Evolutionary conservation across 2,888 invertebrate species (phyloP).

Genomic region (Pollenia amentaria): DNA sequence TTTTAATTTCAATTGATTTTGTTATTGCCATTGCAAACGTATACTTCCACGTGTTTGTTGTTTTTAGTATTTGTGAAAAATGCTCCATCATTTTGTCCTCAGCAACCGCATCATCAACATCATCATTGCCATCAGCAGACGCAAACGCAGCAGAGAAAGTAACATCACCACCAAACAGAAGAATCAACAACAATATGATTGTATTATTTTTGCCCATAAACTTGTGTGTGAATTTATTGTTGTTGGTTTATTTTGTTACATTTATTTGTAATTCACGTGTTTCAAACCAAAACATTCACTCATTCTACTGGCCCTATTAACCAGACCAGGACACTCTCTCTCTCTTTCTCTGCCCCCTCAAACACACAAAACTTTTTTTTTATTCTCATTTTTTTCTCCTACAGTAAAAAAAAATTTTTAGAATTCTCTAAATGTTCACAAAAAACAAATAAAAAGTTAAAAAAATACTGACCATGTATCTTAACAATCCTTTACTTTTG

Average conservation of each 20-base stretch:
- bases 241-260: constrained; percentile 63
- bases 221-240: constrained; percentile 40
- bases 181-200: constrained; percentile 20
- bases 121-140: constrained; percentile 46
- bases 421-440: constrained; percentile 18
- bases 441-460: background rate
- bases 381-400: constrained; percentile 46
- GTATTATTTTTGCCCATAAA: constrained; percentile 45
- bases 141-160: constrained; percentile 30
- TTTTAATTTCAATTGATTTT: constrained; percentile 30
- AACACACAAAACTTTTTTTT: constrained; percentile 4
- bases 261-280: constrained; percentile 74
- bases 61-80: constrained; percentile 18
- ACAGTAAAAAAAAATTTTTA: constrained; percentile 46
- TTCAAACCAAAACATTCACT: constrained; percentile 61
- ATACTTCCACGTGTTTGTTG: constrained; percentile 70
- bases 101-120: constrained; percentile 20
- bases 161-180: constrained; percentile 5
- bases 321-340: constrained; percentile 5
- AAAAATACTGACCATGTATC: constrained; percentile 43
- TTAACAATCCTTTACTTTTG: constrained; percentile 58
- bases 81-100: constrained; percentile 45
- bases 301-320: background rate
- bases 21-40: constrained; percentile 44
- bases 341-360: background rate